Evolutionary conservation across 2,113 vertebrate genomes (phyloP).

Genomic region (Poecile atricapillus): DNA sequence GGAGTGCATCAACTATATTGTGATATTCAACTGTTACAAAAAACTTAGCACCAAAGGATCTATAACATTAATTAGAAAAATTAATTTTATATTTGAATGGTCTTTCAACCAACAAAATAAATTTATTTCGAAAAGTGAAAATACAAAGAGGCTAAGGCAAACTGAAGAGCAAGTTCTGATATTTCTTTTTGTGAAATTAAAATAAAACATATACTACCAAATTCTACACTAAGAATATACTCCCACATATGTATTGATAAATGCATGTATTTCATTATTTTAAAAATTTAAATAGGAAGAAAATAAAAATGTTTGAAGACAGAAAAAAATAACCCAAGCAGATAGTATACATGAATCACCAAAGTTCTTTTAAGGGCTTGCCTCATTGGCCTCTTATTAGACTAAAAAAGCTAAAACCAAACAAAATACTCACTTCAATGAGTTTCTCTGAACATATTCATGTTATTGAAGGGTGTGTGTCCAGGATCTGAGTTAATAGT

Average conservation of each 20-base stretch:
- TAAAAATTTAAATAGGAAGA: neutral
- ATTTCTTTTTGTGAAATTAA: neutral
- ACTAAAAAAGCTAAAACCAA: neutral
- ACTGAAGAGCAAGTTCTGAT: neutral
- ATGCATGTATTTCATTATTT: neutral
- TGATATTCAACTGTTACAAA: slow-evolving; percentile 23
- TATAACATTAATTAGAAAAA: slow-evolving; percentile 47
- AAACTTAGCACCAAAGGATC: neutral
- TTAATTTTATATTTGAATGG: neutral
- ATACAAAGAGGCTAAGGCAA: neutral
- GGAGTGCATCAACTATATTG: slow-evolving; percentile 29
- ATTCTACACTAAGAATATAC: neutral
- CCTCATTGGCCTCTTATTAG: neutral
- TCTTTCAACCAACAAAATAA: neutral
- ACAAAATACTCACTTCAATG: neutral
- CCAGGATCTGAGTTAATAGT: neutral
- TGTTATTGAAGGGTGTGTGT: neutral
- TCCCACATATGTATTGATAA: neutral
- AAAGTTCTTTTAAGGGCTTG: neutral
- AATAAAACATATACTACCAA: neutral
- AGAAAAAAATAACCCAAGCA: neutral
- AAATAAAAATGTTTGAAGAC: neutral
- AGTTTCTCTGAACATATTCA: neutral
- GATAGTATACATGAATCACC: neutral
- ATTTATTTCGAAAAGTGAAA: neutral